Conservation (phyloP, 2,888 invertebrate species). For the Drosophila pseudotalamancana region DNA sequence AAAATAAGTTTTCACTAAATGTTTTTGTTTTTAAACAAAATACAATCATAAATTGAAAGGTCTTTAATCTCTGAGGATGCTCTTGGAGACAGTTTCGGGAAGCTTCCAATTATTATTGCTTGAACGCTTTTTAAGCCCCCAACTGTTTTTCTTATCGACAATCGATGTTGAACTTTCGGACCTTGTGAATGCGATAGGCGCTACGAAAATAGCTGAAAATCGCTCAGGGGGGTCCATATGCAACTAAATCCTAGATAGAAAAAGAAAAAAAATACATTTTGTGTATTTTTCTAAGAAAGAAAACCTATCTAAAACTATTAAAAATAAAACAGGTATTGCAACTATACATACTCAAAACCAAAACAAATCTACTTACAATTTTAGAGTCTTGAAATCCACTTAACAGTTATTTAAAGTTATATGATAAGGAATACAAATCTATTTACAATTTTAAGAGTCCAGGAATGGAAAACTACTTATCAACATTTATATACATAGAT, state of each 20-base stretch:
- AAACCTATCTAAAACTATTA: no score
- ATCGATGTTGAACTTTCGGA: constrained; percentile 32
- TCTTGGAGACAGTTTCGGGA: background rate
- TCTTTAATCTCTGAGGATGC: background rate
- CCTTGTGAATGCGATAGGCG: constrained; percentile 13
- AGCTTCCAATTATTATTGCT: no score
- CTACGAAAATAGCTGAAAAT: constrained; percentile 29
- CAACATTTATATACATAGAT: no score
- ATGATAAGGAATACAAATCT: no score
- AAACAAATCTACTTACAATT: no score
- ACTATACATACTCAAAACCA: no score
- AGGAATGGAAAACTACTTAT: no score
- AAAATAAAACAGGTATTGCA: no score
- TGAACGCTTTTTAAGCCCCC: background rate
- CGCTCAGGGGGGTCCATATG: constrained; percentile 36
- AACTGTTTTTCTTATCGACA: constrained; percentile 15
- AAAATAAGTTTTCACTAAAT: background rate
- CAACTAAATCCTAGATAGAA: no score
- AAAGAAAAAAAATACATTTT: constrained; percentile 1
- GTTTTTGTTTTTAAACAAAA: background rate
- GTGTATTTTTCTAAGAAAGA: background rate
- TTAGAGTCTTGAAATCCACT: no score
- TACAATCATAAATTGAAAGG: background rate
- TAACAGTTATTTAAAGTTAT: no score
- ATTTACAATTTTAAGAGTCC: no score